phyloP scores from a whole-genome alignment of 2,888 invertebrate species.

The Spodoptera littoralis region DNA sequence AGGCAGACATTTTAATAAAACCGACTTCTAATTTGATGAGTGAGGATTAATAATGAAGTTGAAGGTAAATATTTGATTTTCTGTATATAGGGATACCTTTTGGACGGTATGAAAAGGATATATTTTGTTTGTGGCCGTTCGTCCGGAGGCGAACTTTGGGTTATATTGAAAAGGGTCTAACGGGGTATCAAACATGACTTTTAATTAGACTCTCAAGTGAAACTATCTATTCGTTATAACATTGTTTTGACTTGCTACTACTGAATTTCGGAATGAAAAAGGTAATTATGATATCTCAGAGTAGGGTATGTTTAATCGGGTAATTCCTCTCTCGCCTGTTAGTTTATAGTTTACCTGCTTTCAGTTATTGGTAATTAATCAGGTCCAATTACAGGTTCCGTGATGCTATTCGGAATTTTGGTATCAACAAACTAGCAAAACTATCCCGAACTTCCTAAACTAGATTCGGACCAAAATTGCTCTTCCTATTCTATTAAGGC shows the following conservation, averaged over 20 bases:
- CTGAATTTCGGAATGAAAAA: no score
- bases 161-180: slow-evolving; percentile 48
- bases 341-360: no score
- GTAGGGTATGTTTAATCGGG: no score
- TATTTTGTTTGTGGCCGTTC: slow-evolving; percentile 44
- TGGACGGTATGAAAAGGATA: slow-evolving; percentile 29
- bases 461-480: no score
- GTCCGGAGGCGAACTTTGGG: slow-evolving; percentile 16
- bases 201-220: slow-evolving; percentile 36
- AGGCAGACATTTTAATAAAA: slow-evolving; percentile 8
- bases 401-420: no score
- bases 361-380: no score
- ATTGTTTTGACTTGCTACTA: background rate
- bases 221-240: slow-evolving; percentile 8
- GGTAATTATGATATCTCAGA: no score
- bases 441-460: no score
- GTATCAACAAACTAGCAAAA: no score
- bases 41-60: slow-evolving; percentile 37
- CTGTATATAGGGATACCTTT: slow-evolving; percentile 28
- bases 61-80: slow-evolving; percentile 48
- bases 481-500: background rate
- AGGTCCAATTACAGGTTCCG: no score
- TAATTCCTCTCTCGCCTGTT: no score
- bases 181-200: slow-evolving; percentile 22
- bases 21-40: slow-evolving; percentile 24